A percentile compares a stretch with the other conserved stretches of the same genome.
Evolutionary conservation across 2,113 vertebrate species (phyloP).

Genomic region (Zootoca vivipara): DNA sequence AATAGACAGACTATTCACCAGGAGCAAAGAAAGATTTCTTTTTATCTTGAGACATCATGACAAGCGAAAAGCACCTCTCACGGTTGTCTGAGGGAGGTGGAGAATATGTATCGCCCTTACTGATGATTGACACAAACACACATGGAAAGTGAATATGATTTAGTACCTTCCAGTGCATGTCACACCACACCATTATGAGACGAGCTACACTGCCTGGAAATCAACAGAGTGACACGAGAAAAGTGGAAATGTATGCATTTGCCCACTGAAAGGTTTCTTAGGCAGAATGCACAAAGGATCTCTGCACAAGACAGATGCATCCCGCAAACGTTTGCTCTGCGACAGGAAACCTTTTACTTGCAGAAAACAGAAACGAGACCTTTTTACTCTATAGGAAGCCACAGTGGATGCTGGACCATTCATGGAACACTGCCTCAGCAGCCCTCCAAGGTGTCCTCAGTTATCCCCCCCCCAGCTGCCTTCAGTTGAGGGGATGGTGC

Average conservation of each 20-base stretch:
- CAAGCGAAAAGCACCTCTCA: slow-evolving; percentile 21
- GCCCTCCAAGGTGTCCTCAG: not conserved
- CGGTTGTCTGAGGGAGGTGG: not conserved
- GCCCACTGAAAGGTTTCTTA: not conserved
- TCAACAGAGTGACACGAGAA: not conserved
- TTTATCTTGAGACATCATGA: slow-evolving; percentile 14
- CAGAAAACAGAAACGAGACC: not conserved
- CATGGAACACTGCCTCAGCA: too few relatives aligned
- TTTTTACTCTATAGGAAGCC: not conserved
- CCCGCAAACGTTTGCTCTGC: not conserved
- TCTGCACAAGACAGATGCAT: not conserved
- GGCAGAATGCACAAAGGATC: not conserved
- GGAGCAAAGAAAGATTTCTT: slow-evolving; percentile 6
- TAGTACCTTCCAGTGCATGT: not conserved
- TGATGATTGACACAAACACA: slow-evolving; percentile 17
- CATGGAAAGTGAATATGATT: slow-evolving; percentile 5
- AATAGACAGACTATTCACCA: not conserved
- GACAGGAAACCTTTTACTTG: not conserved
- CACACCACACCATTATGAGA: not conserved
- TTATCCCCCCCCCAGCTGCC: not conserved
- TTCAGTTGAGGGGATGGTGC: not conserved
- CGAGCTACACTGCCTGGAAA: not conserved
- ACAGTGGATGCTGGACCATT: too few relatives aligned
- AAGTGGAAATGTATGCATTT: not conserved
- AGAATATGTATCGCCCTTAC: not conserved